These are phyloP conservation scores for Cantharis lateralis DNA, from an alignment of 2,888 invertebrate species.

Conservation along the genomic window DNA sequence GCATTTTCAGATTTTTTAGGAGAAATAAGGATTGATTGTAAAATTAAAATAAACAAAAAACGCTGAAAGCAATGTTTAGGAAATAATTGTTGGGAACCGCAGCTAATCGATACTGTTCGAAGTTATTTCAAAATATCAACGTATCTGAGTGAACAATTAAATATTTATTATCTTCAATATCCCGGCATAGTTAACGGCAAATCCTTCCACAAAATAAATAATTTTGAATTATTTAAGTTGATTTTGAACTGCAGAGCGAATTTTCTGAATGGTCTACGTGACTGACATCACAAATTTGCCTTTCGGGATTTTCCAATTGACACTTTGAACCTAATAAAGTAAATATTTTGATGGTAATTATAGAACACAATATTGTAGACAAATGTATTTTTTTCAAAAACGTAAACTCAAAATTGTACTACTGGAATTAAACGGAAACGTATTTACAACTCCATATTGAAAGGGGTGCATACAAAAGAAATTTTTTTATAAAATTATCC, in stretches of 20 bases:
- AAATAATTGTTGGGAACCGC: too few species aligned
- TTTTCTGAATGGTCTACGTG: not conserved
- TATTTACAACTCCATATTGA: not conserved
- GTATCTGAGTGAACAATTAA: not conserved
- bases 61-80: too few species aligned
- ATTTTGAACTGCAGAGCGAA: not conserved
- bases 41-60: too few species aligned
- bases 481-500: conserved; percentile 25
- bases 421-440: not conserved
- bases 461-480: conserved; percentile 1
- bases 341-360: not conserved
- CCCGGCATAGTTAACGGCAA: not conserved
- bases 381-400: not conserved
- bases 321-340: too few species aligned
- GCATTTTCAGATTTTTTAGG: too few species aligned
- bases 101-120: too few species aligned
- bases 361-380: not conserved
- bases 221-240: not conserved
- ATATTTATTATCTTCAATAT: not conserved
- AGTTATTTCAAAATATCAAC: not conserved
- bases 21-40: too few species aligned
- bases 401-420: not conserved
- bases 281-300: not conserved
- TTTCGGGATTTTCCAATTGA: not conserved
- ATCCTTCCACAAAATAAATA: not conserved